Evolutionary conservation across 2,888 invertebrate species (phyloP), one percentile per base, ranked within the genome.

Genomic region (Cryptosula pallasiana): DNA sequence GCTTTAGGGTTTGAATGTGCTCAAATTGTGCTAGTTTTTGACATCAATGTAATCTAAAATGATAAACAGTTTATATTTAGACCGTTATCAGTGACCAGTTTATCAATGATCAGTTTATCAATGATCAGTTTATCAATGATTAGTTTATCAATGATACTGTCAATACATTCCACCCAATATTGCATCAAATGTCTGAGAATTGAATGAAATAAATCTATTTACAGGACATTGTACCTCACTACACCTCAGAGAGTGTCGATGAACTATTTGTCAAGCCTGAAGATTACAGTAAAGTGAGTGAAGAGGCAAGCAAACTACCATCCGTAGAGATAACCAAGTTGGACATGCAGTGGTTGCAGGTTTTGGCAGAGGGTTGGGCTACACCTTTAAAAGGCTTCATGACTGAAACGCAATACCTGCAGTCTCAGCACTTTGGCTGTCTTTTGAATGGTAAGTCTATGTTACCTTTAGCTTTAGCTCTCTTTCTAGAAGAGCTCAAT

Each of bases 291-390:
- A 88, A 88, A 63, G 90, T 91, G 2, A 85, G 88, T 35, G 89
- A 90, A 73, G 94, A 94, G 84, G 92, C 93, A 0, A 87, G 88
- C n/a, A 86, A 88, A 5, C 86, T 95, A 72, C 91, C 91, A 0
- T 86, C 88, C 35, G 86, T 98, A n/a, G 89, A 92, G n/a, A 90
- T 98, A 76, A 89, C 87, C 57, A 87, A 84, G 78, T 84, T 85
- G 45, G 98, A 99, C 85, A 86, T 96, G 72, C 97, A 99, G 84
- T 99, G 99, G 99, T 88, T 98, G 0, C 95, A 87, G 79, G 91
- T 99, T 0, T 86, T 99, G 57, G 90, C 94, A 0, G 99, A 99
- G 87, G 99, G 99, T 0, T 99, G 99, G 99, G 98, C 97, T 0
- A 90, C 92, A 72, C 99, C 99, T 0, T 87, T 99, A 20, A 90